These are phyloP conservation scores for Babyrousa celebensis DNA, from an alignment of 2,797 vertebrate genomes.

Conservation along the genomic window DNA sequence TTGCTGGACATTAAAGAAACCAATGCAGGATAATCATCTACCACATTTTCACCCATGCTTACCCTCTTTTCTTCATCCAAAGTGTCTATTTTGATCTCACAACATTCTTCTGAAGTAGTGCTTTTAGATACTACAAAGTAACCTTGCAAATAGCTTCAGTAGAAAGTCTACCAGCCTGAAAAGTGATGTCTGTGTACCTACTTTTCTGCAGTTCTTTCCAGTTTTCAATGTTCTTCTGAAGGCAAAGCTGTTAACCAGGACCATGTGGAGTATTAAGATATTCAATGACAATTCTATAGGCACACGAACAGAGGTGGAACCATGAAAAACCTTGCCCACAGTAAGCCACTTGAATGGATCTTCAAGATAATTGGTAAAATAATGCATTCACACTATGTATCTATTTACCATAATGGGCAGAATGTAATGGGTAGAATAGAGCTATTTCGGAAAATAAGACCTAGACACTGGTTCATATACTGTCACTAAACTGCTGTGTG, in stretches of 20 bases:
- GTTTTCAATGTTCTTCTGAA: slow-evolving; percentile 46
- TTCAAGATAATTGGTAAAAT: slow-evolving; percentile 23
- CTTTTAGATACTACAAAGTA: slow-evolving; percentile 59
- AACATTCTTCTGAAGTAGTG: slow-evolving; percentile 17
- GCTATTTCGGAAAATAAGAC: neutral
- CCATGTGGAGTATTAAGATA: neutral
- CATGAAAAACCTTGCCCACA: neutral
- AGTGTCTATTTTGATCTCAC: slow-evolving; percentile 61
- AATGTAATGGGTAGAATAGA: neutral
- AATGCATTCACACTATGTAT: neutral
- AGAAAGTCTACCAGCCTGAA: slow-evolving; percentile 46
- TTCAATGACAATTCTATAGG: neutral
- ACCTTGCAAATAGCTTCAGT: slow-evolving; percentile 21
- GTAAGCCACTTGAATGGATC: neutral
- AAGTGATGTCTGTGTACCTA: neutral
- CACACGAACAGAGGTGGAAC: neutral
- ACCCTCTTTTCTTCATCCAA: slow-evolving; percentile 29
- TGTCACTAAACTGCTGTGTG: neutral
- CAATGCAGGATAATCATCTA: slow-evolving; percentile 51
- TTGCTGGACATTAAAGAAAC: slow-evolving; percentile 69
- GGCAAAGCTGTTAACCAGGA: slow-evolving; percentile 16
- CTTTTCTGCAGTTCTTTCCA: slow-evolving; percentile 3
- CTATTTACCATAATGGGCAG: too few species aligned
- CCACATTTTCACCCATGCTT: slow-evolving; percentile 7
- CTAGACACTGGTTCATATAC: neutral